Evolutionary conservation across 1,140 invertebrate species (phyloP), one percentile per base, ranked within the genome.

Genomic region (Drosophila cardini): DNA sequence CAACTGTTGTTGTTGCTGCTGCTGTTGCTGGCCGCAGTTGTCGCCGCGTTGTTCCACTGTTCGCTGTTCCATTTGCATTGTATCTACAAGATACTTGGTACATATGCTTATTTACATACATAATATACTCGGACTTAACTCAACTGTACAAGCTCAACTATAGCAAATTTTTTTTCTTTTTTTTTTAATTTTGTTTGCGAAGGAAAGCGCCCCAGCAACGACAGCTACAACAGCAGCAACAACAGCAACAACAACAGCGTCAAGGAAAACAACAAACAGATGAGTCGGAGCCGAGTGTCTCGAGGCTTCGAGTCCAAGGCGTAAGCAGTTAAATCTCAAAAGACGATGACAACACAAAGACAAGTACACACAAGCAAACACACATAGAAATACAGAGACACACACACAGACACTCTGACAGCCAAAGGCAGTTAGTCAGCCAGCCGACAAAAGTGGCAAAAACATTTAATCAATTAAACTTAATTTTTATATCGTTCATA

Each of bases 71-170:
- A 36, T 53, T 61, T 69, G 63, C 40, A 68, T 65, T 60, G 55
- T 70, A 69, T 74, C 38, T 57, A 58, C 40, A 67, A 69, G 62
- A 78, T 58, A 48, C 45, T 34, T 56, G 32, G 32, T 56, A 57
- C 38, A 55, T 73, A 64, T 80, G 77, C 72, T 72, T 72, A 80
- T 81, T 80, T 81, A 81, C 78, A 81, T 81, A 80, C 68, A 81
- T 80, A 80, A 76, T 80, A 53, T 70, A 70, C 72, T 79, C 68
- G 58, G 52, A 63, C 61, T 63, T 45, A 60, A 63, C 77, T 64
- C 77, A 73, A 79, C 77, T 79, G 77, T 78, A 79, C 77, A 79
- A 68, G 61, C 60, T 75, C 65, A 71, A 65, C 76, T 64, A 62
- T 58, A 43, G 7, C 36, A 53, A 16, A 48, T 36, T 15, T 21